Evolutionary conservation across 1,140 invertebrate genomes (phyloP).

Genomic region (Thaumetopoea pityocampa): DNA sequence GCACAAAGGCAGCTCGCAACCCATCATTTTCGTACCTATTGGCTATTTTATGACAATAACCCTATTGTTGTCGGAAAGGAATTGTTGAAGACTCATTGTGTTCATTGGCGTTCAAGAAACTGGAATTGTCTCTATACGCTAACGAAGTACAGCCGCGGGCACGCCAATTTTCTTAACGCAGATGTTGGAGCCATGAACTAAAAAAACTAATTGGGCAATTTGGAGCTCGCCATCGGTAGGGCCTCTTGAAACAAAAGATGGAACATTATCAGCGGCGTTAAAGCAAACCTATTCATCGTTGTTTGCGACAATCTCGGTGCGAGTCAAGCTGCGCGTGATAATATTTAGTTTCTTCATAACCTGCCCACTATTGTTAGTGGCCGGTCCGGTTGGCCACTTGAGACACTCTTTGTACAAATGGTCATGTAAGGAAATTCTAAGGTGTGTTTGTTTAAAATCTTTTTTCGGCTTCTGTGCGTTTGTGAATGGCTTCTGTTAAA

Average conservation of each 20-base stretch:
- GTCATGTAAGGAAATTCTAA: slow-evolving; percentile 53
- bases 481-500: slow-evolving; percentile 62
- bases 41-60: slow-evolving; percentile 72
- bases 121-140: slow-evolving; percentile 59
- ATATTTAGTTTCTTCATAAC: slow-evolving; percentile 65
- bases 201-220: slow-evolving; percentile 20
- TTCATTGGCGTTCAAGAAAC: slow-evolving; percentile 56
- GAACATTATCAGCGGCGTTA: slow-evolving; percentile 9
- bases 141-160: slow-evolving; percentile 13
- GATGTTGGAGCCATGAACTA: slow-evolving; percentile 15
- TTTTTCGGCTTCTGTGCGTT: slow-evolving; percentile 58
- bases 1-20: slow-evolving; percentile 51
- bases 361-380: slow-evolving; percentile 48
- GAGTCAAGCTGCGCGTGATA: slow-evolving; percentile 58
- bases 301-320: slow-evolving; percentile 32
- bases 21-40: slow-evolving; percentile 70
- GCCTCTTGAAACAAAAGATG: slow-evolving; percentile 15
- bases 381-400: slow-evolving; percentile 56
- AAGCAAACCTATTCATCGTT: slow-evolving; percentile 33
- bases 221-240: slow-evolving; percentile 2
- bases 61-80: slow-evolving; percentile 55
- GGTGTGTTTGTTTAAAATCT: slow-evolving; percentile 60
- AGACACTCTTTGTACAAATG: slow-evolving; percentile 56
- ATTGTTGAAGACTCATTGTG: slow-evolving; percentile 38
- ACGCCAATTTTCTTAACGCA: slow-evolving; percentile 10